A percentile compares a stretch with the other conserved stretches of the same genome.
phyloP scores from a whole-genome alignment of 1,140 invertebrate species.

The Hypsibius dujardini region DNA sequence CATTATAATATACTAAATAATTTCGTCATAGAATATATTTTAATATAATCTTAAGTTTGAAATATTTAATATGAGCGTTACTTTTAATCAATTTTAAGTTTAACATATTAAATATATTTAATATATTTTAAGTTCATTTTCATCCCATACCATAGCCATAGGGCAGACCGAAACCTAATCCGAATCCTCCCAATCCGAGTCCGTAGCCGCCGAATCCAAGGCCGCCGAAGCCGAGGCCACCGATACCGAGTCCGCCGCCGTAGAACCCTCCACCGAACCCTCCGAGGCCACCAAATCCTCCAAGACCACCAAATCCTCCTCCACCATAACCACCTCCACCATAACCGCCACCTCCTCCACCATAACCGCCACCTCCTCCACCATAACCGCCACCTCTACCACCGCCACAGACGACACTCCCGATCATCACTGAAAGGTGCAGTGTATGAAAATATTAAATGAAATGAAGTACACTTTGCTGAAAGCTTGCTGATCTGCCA shows the following conservation, averaged over 20 bases:
- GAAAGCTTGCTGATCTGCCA: too few relatives aligned
- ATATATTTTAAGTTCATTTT: too few relatives aligned
- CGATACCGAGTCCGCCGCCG: not conserved
- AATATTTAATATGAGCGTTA: too few relatives aligned
- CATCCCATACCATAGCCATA: not conserved
- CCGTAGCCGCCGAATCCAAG: constrained; percentile 3
- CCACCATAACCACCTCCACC: not conserved
- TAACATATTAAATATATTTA: too few relatives aligned
- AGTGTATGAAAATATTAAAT: not conserved
- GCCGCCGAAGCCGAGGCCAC: constrained; percentile 2
- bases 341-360: not conserved
- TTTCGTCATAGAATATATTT: too few relatives aligned
- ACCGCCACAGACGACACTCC: not conserved
- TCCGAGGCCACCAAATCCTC: constrained; percentile 4
- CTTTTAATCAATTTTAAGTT: too few relatives aligned
- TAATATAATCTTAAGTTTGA: too few relatives aligned
- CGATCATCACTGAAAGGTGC: not conserved
- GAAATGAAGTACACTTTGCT: not conserved
- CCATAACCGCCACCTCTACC: not conserved
- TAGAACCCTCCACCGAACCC: constrained; percentile 6
- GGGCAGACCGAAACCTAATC: not conserved
- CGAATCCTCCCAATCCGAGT: constrained; percentile 4
- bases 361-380: not conserved
- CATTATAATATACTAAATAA: too few relatives aligned
- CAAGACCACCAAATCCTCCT: not conserved